phyloP scores from a whole-genome alignment of 2,888 invertebrate genomes.

The Rugalucina vietnamica region DNA sequence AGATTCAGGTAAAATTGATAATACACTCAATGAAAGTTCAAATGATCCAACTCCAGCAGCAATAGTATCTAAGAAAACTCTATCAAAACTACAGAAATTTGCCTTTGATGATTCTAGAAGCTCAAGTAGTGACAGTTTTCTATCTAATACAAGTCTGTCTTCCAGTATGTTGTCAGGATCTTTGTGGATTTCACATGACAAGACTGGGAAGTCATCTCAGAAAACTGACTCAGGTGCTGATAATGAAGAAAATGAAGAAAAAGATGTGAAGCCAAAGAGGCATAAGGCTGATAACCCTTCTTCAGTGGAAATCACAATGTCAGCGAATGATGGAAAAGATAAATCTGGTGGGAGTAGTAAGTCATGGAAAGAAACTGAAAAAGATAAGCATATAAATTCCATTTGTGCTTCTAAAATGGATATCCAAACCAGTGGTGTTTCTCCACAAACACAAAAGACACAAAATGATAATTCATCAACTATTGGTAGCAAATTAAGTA shows the following conservation, averaged over 20 bases:
- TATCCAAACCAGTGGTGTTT: neutral
- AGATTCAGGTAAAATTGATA: neutral
- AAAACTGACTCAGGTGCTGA: too few relatives aligned
- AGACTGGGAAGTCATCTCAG: neutral
- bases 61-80: conserved; percentile 51
- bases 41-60: neutral
- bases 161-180: conserved; percentile 59
- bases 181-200: conserved; percentile 46
- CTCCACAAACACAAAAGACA: neutral
- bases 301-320: too few relatives aligned
- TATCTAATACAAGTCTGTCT: conserved; percentile 41
- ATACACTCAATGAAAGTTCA: neutral
- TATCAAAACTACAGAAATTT: conserved; percentile 65
- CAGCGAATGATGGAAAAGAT: too few relatives aligned
- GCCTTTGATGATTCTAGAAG: conserved; percentile 56
- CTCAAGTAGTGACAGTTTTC: conserved; percentile 18
- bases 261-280: too few relatives aligned
- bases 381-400: too few relatives aligned
- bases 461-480: too few relatives aligned
- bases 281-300: too few relatives aligned
- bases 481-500: too few relatives aligned
- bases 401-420: too few relatives aligned
- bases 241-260: neutral
- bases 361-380: too few relatives aligned
- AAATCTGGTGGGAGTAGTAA: too few relatives aligned